These are phyloP conservation scores for Chaetorhynchus papuensis DNA, from an alignment of 2,113 vertebrate species.

Conservation along the genomic window DNA sequence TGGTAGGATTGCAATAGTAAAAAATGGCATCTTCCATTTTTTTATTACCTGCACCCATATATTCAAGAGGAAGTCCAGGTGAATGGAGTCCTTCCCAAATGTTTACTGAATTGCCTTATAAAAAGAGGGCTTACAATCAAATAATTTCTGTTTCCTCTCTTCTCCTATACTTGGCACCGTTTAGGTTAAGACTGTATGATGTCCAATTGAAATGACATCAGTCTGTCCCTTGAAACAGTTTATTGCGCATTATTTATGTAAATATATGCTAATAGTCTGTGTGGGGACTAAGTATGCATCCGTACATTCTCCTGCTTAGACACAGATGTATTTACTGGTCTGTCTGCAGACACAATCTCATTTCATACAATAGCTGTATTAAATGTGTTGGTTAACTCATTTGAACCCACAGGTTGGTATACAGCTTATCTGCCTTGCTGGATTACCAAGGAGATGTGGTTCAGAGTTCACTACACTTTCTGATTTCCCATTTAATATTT, in stretches of 20 bases:
- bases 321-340: neutral
- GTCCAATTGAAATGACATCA: neutral
- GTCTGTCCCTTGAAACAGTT: neutral
- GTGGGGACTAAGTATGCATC: neutral
- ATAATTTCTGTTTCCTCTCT: neutral
- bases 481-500: slow-evolving; percentile 51
- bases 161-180: neutral
- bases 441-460: slow-evolving; percentile 39
- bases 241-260: neutral
- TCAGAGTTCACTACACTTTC: slow-evolving; percentile 52
- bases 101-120: neutral
- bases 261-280: neutral
- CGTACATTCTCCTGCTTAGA: neutral
- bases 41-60: neutral
- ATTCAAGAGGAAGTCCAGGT: neutral
- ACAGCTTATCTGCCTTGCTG: neutral
- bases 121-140: neutral
- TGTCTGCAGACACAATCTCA: neutral
- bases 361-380: neutral
- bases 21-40: neutral
- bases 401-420: neutral
- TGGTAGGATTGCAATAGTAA: neutral
- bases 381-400: slow-evolving; percentile 1
- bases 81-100: neutral
- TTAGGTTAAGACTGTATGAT: neutral